Base-by-base conservation (phyloP, 2,888 invertebrate species). In the Andricus quercusramuli region DNA sequence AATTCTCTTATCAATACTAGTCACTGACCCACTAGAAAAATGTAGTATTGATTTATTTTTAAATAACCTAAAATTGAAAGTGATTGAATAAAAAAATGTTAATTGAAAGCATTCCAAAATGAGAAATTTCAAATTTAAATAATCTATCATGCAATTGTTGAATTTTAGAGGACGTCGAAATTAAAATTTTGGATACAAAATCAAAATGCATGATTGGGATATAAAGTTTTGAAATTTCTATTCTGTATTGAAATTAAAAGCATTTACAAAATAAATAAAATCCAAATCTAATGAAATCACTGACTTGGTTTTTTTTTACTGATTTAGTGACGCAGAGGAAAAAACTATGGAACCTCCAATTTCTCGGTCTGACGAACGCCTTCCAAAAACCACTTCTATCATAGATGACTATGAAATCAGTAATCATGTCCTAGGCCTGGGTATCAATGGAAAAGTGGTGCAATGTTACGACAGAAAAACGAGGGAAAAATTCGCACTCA, bases 381-480 rank as follows among this genome's bases (percentile, higher is more conserved):
- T 56, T 37, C 74, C 74, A 37, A 74, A 74, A 56, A 74, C 56
- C 29, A 74, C 74, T n/a, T 37, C 74, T n/a, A 74, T 74, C 56
- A 25, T 74, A 32, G 74, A 74, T n/a, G 74, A 74, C 74, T 74
- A 74, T 56, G 74, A 74, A 74, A 74, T 74, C 32, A 74, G 74
- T 59, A 74, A 74, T 74, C 74, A 96, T 83, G 99, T 99, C 66
- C 95, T 99, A 83, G 99, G 99, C 67, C 95, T 99, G 83, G 99
- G 99, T 17, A 99, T 99, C 87, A 99, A 99, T 93, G 99, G 99
- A 84, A 99, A 99, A 95, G 99, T 99, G 78, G 97, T 99, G 25
- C 97, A 99, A 94, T 99, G 99, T 93, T 96, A 95, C 90, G 95
- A 96, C 83, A 97, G 96, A 88, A 94, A 94, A 76, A 96, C 95